These are phyloP conservation scores for Periphyllus acericola DNA, from an alignment of 2,888 invertebrate genomes.

Conservation along the genomic window DNA sequence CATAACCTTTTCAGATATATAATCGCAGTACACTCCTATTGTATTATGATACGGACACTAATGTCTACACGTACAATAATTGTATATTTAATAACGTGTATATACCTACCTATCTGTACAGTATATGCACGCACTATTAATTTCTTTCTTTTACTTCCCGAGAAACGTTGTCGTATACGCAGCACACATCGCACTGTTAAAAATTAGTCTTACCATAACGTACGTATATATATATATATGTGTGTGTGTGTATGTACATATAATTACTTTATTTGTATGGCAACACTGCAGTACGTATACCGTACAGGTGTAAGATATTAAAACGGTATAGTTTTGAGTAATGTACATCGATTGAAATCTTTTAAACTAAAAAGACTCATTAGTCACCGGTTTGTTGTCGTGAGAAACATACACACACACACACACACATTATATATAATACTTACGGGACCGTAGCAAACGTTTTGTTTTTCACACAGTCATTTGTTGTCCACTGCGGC, in stretches of 20 bases:
- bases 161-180: background rate
- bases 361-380: constrained; percentile 6
- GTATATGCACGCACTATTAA: background rate
- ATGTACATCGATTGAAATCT: constrained; percentile 28
- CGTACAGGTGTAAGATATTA: constrained; percentile 8
- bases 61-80: no score
- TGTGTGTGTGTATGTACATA: background rate
- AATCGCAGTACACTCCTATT: no score
- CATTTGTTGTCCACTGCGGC: constrained; percentile 34
- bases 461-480: constrained; percentile 58
- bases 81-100: no score
- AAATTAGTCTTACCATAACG: constrained; percentile 2
- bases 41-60: no score
- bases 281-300: background rate
- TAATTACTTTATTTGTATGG: background rate
- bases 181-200: background rate
- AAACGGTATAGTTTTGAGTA: constrained; percentile 26
- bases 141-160: background rate
- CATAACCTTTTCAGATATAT: no score
- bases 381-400: constrained; percentile 27
- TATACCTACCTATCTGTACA: no score
- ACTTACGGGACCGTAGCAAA: background rate
- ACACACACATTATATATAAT: no score
- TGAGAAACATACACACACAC: constrained; percentile 5
- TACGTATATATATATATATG: background rate